Percentiles rank a stretch among this genome's conserved stretches.
Evolutionary conservation across 2,888 invertebrate genomes (phyloP).

Genomic region (Drosophila neotestacea): DNA sequence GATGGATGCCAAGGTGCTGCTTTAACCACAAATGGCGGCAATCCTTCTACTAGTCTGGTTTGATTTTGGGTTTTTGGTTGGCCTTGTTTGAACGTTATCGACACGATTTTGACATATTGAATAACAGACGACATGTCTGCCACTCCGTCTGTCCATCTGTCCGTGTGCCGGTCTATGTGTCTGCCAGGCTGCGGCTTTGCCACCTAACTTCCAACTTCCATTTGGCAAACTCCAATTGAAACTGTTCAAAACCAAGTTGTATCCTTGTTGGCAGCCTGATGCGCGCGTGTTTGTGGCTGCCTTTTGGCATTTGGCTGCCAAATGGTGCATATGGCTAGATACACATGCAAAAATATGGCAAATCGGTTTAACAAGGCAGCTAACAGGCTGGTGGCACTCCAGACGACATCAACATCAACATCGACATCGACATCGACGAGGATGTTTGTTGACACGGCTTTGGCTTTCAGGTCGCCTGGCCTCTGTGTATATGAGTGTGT

Average conservation of each 20-base stretch:
- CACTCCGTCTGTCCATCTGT: slow-evolving; percentile 14
- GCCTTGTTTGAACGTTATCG: slow-evolving; percentile 75
- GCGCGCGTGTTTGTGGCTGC: slow-evolving; percentile 75
- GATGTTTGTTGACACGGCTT: slow-evolving; percentile 70
- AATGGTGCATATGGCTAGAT: slow-evolving; percentile 76
- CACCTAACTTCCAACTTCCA: neutral
- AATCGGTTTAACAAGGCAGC: slow-evolving; percentile 77
- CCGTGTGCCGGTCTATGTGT: too few species aligned
- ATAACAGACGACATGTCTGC: slow-evolving; percentile 68
- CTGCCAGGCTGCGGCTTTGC: neutral
- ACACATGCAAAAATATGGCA: slow-evolving; percentile 72
- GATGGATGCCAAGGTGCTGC: slow-evolving; percentile 37
- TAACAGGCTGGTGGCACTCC: slow-evolving; percentile 54
- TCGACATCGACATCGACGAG: slow-evolving; percentile 50
- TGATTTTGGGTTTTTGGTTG: slow-evolving; percentile 6
- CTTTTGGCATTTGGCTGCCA: slow-evolving; percentile 81
- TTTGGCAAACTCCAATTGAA: neutral
- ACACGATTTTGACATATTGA: slow-evolving; percentile 82
- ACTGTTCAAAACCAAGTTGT: slow-evolving; percentile 19
- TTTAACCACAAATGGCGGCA: slow-evolving; percentile 69
- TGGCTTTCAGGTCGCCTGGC: slow-evolving; percentile 14
- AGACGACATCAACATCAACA: slow-evolving; percentile 54
- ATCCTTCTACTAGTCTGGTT: slow-evolving; percentile 12
- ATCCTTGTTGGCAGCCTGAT: slow-evolving; percentile 48
- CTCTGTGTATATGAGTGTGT: slow-evolving; percentile 10